Evolutionary conservation across 1,140 invertebrate genomes (phyloP).

Genomic region (Drosophila sechellia): DNA sequence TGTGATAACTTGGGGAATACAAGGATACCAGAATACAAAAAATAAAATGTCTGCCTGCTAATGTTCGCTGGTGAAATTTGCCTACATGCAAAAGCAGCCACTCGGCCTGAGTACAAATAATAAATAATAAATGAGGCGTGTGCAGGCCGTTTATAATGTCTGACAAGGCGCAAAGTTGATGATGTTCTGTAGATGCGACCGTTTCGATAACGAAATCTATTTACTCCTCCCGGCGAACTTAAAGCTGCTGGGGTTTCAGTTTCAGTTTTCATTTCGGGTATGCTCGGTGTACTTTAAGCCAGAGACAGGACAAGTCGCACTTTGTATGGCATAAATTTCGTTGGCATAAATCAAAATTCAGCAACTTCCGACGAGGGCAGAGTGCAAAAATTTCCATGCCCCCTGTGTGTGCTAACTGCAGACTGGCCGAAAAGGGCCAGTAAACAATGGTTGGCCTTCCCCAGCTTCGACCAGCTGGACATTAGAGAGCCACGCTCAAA

Average conservation of each 20-base stretch:
- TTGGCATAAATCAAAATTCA: constrained; percentile 81
- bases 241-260: constrained; percentile 26
- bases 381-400: constrained; percentile 81
- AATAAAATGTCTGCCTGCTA: constrained; percentile 69
- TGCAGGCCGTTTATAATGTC: constrained; percentile 84
- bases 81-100: constrained; percentile 46
- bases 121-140: constrained; percentile 83
- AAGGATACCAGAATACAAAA: constrained; percentile 19
- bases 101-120: constrained; percentile 43
- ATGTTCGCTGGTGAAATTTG: constrained; percentile 66
- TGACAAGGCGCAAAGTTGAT: constrained; percentile 56
- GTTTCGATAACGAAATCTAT: constrained; percentile 48
- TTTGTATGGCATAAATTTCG: constrained; percentile 79
- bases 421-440: constrained; percentile 43
- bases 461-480: constrained; percentile 18
- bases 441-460: constrained; percentile 40
- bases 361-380: constrained; percentile 76
- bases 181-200: constrained; percentile 54
- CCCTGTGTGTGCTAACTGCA: constrained; percentile 28
- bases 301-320: constrained; percentile 38
- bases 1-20: constrained; percentile 61
- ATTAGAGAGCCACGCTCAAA: constrained; percentile 73
- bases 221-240: constrained; percentile 20
- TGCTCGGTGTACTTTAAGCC: constrained; percentile 24
- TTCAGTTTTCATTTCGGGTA: constrained; percentile 14